Percentiles rank a stretch among this genome's conserved stretches.
Evolutionary conservation across 1,140 invertebrate species (phyloP).

Genomic region (Microvelia longipes): DNA sequence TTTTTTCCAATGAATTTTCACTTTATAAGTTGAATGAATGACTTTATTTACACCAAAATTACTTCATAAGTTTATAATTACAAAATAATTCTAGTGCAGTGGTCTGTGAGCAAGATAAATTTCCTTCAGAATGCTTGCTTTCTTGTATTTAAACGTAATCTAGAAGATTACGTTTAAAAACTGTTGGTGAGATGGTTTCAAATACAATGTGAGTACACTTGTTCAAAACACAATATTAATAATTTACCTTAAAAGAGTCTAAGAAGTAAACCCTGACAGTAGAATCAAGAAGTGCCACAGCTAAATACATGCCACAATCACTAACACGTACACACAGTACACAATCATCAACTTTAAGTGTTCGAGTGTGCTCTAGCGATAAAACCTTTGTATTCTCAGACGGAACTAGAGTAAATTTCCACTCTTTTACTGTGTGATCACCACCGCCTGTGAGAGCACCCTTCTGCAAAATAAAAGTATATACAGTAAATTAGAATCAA

Average conservation of each 20-base stretch:
- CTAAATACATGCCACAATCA: conserved; percentile 73
- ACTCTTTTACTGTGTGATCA: conserved; percentile 84
- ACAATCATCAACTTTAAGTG: conserved; percentile 71
- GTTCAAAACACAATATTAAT: too few species aligned
- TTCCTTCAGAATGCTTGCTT: too few species aligned
- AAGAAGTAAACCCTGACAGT: conserved; percentile 92
- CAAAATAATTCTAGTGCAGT: too few species aligned
- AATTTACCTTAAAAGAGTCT: conserved; percentile 73
- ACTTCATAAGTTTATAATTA: too few species aligned
- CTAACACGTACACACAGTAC: conserved; percentile 69
- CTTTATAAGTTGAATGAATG: too few species aligned
- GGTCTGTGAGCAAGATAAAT: too few species aligned
- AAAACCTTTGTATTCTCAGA: conserved; percentile 47
- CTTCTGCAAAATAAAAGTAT: conserved; percentile 33
- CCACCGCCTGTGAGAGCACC: conserved; percentile 72
- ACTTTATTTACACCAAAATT: too few species aligned
- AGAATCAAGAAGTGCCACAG: conserved; percentile 76
- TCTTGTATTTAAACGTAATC: too few species aligned
- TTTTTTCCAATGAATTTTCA: too few species aligned
- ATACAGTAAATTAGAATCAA: conserved; percentile 8
- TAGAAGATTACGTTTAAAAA: too few species aligned
- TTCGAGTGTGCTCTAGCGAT: conserved; percentile 61
- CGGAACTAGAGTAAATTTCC: conserved; percentile 77
- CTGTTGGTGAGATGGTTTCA: too few species aligned
- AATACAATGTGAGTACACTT: too few species aligned